Conservation (phyloP, 2,888 invertebrate species). For the Cataglyphis cursor region DNA sequence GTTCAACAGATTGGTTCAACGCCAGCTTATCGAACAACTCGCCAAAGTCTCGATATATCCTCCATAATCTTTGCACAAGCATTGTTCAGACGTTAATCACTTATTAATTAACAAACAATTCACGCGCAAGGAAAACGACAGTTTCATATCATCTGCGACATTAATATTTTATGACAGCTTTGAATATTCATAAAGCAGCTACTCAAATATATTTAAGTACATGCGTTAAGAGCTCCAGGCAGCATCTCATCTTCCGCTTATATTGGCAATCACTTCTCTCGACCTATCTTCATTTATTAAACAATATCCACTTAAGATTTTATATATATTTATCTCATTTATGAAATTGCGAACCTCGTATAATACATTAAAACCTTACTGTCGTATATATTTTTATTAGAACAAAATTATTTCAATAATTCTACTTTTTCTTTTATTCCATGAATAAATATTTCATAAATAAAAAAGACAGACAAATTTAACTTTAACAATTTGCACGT, state of each 20-base stretch:
- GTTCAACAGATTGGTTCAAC: background rate
- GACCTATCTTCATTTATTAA: constrained; percentile 43
- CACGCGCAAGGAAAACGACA: background rate
- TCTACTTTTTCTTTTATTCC: background rate
- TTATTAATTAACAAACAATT: constrained; percentile 50
- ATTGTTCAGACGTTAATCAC: constrained; percentile 25
- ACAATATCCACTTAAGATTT: background rate
- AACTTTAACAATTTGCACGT: constrained; percentile 13
- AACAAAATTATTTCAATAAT: background rate
- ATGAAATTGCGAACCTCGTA: background rate
- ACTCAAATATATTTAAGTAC: constrained; percentile 5
- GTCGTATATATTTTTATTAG: background rate
- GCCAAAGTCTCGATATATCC: constrained; percentile 3
- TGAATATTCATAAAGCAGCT: constrained; percentile 68
- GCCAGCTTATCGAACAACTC: constrained; percentile 3
- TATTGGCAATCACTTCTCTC: constrained; percentile 20
- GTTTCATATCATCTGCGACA: constrained; percentile 50
- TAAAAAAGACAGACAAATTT: background rate
- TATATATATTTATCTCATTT: background rate
- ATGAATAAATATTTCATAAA: constrained; percentile 5
- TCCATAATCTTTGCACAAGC: background rate
- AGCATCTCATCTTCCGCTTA: constrained; percentile 42
- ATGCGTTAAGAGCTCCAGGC: constrained; percentile 35
- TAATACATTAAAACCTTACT: background rate
- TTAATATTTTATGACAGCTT: constrained; percentile 63